Conservation (phyloP, 2,113 vertebrate genomes). For the Colinus virginianus region DNA sequence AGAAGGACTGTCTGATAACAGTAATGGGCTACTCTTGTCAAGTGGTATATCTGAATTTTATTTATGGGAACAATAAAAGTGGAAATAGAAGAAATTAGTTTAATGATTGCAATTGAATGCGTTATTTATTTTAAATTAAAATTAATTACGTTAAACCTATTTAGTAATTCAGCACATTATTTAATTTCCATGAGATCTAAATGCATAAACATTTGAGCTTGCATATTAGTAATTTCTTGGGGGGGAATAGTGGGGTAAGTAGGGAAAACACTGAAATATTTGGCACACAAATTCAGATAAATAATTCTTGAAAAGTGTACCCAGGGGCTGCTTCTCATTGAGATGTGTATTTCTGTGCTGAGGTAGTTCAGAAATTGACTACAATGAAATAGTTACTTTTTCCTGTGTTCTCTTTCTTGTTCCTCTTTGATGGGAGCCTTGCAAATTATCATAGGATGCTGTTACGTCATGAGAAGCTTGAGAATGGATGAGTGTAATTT, state of each 20-base stretch:
- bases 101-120: neutral
- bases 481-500: neutral
- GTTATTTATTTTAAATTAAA: conserved; percentile 28
- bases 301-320: neutral
- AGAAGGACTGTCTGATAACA: neutral
- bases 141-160: neutral
- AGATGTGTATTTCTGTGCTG: neutral
- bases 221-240: neutral
- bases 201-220: neutral
- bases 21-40: neutral
- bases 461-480: neutral
- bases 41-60: neutral
- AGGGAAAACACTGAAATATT: neutral
- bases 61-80: neutral
- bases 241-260: neutral
- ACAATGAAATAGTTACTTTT: accelerated
- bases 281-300: neutral
- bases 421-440: neutral
- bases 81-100: neutral
- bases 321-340: neutral
- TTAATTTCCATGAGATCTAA: neutral
- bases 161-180: neutral
- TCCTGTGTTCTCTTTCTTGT: neutral
- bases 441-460: neutral
- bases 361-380: neutral